Conservation (phyloP, 2,888 invertebrate genomes). For the Strigamia maritima region DNA sequence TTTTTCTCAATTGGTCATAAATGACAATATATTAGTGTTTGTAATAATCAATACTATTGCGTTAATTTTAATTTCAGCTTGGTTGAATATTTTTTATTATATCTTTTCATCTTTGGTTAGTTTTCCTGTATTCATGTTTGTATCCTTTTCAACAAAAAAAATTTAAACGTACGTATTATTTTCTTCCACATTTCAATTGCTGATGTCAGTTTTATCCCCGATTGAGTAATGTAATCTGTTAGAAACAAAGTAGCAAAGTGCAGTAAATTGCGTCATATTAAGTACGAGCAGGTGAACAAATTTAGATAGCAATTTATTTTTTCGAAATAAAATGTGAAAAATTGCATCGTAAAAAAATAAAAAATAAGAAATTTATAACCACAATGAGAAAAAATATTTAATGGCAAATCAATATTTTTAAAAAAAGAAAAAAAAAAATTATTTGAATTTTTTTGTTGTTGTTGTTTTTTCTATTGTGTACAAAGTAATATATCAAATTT, state of each 20-base stretch:
- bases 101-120: not conserved
- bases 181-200: not conserved
- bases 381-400: not conserved
- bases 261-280: not conserved
- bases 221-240: constrained; percentile 14
- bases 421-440: too few relatives aligned
- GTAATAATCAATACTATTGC: too few relatives aligned
- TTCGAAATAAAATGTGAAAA: not conserved
- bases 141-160: not conserved
- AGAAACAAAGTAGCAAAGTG: not conserved
- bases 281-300: not conserved
- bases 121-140: not conserved
- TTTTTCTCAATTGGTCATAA: too few relatives aligned
- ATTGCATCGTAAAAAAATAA: not conserved
- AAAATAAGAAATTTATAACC: not conserved
- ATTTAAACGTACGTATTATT: not conserved
- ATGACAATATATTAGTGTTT: too few relatives aligned
- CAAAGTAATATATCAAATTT: too few relatives aligned
- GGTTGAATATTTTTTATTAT: not conserved
- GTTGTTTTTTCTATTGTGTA: too few relatives aligned
- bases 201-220: not conserved
- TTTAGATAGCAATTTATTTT: not conserved
- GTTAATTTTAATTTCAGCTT: too few relatives aligned
- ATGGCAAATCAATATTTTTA: too few relatives aligned
- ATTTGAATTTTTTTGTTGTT: too few relatives aligned